A percentile compares a stretch with the other conserved stretches of the same genome.
These are phyloP conservation scores for Drosophila kurseongensis DNA, from an alignment of 1,140 invertebrate species.

Conservation along the genomic window DNA sequence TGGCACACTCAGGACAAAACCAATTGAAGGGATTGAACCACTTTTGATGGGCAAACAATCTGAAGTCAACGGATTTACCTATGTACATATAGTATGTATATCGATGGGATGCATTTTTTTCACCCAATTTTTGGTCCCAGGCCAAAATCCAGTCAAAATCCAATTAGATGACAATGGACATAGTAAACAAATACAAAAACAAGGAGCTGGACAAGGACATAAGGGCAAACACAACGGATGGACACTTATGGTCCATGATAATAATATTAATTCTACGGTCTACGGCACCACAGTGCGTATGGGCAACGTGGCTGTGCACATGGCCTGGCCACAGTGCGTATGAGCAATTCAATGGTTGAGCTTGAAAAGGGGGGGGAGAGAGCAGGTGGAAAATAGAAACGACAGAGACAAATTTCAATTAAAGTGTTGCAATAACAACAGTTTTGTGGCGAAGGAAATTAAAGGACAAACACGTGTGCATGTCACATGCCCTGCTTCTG, in stretches of 20 bases:
- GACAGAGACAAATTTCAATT: constrained; percentile 55
- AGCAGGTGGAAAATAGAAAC: constrained; percentile 4
- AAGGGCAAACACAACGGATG: constrained; percentile 2
- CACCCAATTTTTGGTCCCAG: not conserved
- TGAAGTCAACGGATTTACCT: constrained; percentile 16
- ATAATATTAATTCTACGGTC: constrained; percentile 45
- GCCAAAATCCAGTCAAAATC: constrained; percentile 19
- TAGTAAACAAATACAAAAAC: constrained; percentile 10
- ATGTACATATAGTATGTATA: not conserved
- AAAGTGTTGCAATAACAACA: constrained; percentile 60
- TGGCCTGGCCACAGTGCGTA: constrained; percentile 29
- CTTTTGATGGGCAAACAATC: constrained; percentile 36
- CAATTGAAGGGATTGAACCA: constrained; percentile 10
- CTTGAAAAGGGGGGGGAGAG: not conserved
- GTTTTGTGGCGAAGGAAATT: constrained; percentile 45
- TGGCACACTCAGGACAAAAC: not conserved
- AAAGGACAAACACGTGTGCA: constrained; percentile 47
- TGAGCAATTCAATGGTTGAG: constrained; percentile 6
- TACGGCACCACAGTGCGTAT: constrained; percentile 46
- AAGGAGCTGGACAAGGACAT: not conserved
- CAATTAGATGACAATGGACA: constrained; percentile 30
- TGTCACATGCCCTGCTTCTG: not conserved
- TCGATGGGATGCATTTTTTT: constrained; percentile 21
- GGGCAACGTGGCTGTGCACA: constrained; percentile 14
- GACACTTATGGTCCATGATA: constrained; percentile 41